Percentiles rank a stretch among this genome's conserved stretches.
Evolutionary conservation across 2,888 invertebrate genomes (phyloP).

Genomic region (Camponotus fellah): DNA sequence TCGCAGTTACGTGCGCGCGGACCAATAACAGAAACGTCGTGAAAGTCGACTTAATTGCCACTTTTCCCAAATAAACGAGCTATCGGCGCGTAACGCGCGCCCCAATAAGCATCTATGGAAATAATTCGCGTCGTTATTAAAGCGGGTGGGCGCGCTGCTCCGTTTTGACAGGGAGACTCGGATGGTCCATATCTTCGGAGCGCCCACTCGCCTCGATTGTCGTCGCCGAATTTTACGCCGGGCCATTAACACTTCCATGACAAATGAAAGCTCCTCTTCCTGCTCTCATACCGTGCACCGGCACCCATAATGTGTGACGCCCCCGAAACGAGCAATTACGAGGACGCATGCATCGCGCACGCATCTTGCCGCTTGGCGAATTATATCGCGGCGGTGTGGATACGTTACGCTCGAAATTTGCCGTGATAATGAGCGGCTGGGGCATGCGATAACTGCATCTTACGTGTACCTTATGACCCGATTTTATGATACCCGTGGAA

Average conservation of each 20-base stretch:
- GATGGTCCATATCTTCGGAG: conserved; percentile 81
- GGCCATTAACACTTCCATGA: conserved; percentile 82
- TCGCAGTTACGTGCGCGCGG: conserved; percentile 23
- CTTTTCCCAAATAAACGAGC: conserved; percentile 36
- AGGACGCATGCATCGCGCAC: conserved; percentile 58
- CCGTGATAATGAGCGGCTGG: conserved; percentile 68
- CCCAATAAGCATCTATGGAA: conserved; percentile 49
- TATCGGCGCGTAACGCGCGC: conserved; percentile 27
- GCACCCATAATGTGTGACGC: conserved; percentile 70
- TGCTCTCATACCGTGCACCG: conserved; percentile 63
- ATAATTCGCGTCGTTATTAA: conserved; percentile 67
- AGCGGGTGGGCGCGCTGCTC: conserved; percentile 46
- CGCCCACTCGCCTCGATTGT: conserved; percentile 82
- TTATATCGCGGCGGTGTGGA: conserved; percentile 67
- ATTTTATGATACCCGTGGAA: conserved; percentile 59
- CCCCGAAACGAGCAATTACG: conserved; percentile 75
- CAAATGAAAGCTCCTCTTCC: conserved; percentile 75
- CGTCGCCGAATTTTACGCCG: conserved; percentile 80
- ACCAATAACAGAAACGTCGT: conserved; percentile 46
- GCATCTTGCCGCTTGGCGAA: conserved; percentile 57
- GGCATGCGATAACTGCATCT: conserved; percentile 73
- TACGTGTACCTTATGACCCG: conserved; percentile 71
- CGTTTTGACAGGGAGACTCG: conserved; percentile 61
- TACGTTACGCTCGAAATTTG: conserved; percentile 72
- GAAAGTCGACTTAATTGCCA: conserved; percentile 36